These are phyloP conservation scores for Pyralis farinalis DNA, from an alignment of 2,888 invertebrate species.

Conservation along the genomic window DNA sequence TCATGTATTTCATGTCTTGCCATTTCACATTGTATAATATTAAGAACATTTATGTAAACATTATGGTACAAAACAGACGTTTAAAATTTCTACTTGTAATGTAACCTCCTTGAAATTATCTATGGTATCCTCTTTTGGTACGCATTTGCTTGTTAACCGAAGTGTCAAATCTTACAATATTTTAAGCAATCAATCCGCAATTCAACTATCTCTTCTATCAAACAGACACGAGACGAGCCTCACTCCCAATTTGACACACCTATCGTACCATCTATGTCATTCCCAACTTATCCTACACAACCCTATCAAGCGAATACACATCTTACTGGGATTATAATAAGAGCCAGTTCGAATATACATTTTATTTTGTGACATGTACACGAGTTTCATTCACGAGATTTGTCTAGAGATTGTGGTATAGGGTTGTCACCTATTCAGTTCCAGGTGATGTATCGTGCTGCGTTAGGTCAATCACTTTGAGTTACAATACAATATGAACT, in stretches of 20 bases:
- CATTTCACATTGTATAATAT: too few relatives aligned
- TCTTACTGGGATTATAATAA: conserved; percentile 25
- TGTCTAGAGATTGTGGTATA: conserved; percentile 63
- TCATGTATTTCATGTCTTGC: too few relatives aligned
- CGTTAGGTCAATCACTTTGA: too few relatives aligned
- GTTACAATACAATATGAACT: too few relatives aligned
- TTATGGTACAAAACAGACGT: too few relatives aligned
- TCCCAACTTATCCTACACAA: conserved; percentile 17
- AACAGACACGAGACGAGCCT: conserved; percentile 48
- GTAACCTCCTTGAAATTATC: too few relatives aligned
- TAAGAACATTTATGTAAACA: too few relatives aligned
- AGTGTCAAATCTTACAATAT: conserved; percentile 18
- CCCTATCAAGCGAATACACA: conserved; percentile 20
- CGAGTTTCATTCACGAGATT: conserved; percentile 70
- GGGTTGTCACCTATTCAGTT: conserved; percentile 2
- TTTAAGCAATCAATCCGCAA: conserved; percentile 50
- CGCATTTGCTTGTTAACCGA: neutral
- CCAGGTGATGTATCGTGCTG: too few relatives aligned
- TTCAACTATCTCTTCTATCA: conserved; percentile 60
- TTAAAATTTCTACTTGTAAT: too few relatives aligned
- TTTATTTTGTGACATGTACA: conserved; percentile 31
- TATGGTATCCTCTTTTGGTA: too few relatives aligned
- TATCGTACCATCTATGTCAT: conserved; percentile 51
- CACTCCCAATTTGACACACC: conserved; percentile 66
- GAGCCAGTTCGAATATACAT: conserved; percentile 13